A percentile compares a stretch with the other conserved stretches of the same genome.
Evolutionary conservation across 2,797 vertebrate genomes (phyloP).

Genomic region (Odontamblyopus rebecca): DNA sequence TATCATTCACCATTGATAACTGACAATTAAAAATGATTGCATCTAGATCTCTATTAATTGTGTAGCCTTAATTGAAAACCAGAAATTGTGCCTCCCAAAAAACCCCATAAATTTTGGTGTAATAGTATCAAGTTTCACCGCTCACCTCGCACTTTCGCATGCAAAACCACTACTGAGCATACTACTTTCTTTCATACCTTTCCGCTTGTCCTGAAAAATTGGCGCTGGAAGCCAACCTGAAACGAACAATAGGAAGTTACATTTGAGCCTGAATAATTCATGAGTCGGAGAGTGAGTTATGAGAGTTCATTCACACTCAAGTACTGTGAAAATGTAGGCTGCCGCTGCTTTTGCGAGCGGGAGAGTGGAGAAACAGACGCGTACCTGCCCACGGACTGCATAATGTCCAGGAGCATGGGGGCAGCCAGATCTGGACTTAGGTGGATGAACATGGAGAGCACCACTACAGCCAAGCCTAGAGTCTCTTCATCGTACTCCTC

Average conservation of each 20-base stretch:
- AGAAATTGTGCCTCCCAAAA: too few species aligned
- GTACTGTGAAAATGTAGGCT: conserved; percentile 48
- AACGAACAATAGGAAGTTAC: conserved; percentile 68
- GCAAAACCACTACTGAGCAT: not conserved
- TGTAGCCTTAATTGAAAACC: too few species aligned
- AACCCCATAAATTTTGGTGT: too few species aligned
- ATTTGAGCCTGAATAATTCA: conserved; percentile 62
- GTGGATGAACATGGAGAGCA: conserved; percentile 97
- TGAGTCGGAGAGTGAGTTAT: conserved; percentile 53
- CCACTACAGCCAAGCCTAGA: conserved; percentile 90
- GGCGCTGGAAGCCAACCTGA: conserved; percentile 92
- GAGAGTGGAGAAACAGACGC: not conserved
- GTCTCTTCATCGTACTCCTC: conserved; percentile 99
- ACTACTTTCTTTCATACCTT: conserved; percentile 79
- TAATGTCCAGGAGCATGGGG: conserved; percentile 95
- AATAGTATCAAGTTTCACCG: too few species aligned
- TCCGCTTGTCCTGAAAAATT: conserved; percentile 97
- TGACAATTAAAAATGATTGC: too few species aligned
- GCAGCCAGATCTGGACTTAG: conserved; percentile 96
- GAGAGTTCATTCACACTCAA: conserved; percentile 56
- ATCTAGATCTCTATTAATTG: too few species aligned
- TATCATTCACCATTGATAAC: too few species aligned
- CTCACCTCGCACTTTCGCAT: not conserved
- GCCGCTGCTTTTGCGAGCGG: not conserved
- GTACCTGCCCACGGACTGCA: conserved; percentile 99